Evolutionary conservation across 2,888 invertebrate genomes (phyloP), one percentile per base, ranked within the genome.

Genomic region (Muscina levida): DNA sequence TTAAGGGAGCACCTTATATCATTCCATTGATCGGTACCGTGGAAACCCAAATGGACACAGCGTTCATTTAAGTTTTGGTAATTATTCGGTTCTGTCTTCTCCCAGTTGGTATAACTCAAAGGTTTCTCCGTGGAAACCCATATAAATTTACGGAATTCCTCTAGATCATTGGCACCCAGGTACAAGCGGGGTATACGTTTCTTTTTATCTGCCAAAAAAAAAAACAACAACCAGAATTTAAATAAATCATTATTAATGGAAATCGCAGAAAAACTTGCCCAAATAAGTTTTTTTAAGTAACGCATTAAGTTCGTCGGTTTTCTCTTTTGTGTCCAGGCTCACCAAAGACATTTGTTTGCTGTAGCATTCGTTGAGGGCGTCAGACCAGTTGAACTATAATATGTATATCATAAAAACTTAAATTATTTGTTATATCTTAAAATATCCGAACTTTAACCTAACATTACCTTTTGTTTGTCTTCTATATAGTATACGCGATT

Each of bases 101-200:
- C 77, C 80, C 80, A 81, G 39, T 81, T 81, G 8, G 73, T 71
- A 26, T 71, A 81, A 6, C 51, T 67, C 6, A 81, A 77, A 1
- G 26, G 10, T 10, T 46, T 19, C 15, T 19, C 46, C 0, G 26
- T 26, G 1, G 65, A 26, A 19, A 71, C 42, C 80, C 80, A 81
- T 2, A 51, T 10, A 15, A 77, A 77, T 42, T 73, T 10, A 6
- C 80, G 77, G 53, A 71, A 77, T 24, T 77, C 15, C 5, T 67
- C 37, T 10, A 62, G 56, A 48, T 81, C 80, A 10, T 71, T 77
- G 24, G 73, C 80, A 6, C 77, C 77, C 10, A 81, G 44, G 56
- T 77, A 77, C 4, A 81, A 67, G 13, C 53, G 66, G 1, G 80
- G 80, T 67, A 77, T 67, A 5, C 42, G 76, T 59, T 77, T 72